A percentile compares a stretch with the other conserved stretches of the same genome.
phyloP scores from a whole-genome alignment of 2,797 vertebrate species.

The Platalea minor region DNA sequence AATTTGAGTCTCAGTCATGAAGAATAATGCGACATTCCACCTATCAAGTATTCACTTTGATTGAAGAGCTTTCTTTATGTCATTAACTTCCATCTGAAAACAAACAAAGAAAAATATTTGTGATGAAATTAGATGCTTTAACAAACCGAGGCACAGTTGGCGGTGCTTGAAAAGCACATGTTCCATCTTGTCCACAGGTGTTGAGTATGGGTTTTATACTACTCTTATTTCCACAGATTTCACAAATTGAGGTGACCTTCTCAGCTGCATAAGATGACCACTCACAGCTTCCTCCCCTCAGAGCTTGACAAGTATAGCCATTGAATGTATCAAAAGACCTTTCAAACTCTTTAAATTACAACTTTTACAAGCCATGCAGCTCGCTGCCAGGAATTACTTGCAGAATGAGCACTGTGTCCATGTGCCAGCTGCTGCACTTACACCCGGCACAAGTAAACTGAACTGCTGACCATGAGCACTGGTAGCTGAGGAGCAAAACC shows the following conservation, averaged over 20 bases:
- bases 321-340: background rate
- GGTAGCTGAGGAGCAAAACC: background rate
- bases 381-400: background rate
- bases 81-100: conserved; percentile 93
- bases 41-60: conserved; percentile 85
- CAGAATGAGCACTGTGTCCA: background rate
- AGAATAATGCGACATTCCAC: conserved; percentile 74
- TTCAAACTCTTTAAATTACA: background rate
- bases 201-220: background rate
- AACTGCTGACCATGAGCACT: background rate
- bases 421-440: background rate
- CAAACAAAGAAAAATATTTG: background rate
- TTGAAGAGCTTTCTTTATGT: conserved; percentile 95
- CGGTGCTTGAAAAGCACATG: background rate
- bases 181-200: background rate
- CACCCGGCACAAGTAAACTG: background rate
- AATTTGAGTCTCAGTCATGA: conserved; percentile 76
- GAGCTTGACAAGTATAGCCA: background rate
- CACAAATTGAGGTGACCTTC: background rate
- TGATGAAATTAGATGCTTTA: background rate
- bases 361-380: background rate
- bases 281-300: background rate
- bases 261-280: background rate
- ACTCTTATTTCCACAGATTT: background rate
- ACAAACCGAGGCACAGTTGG: background rate